phyloP scores from a whole-genome alignment of 2,888 invertebrate species.

The Pollenia labialis region DNA sequence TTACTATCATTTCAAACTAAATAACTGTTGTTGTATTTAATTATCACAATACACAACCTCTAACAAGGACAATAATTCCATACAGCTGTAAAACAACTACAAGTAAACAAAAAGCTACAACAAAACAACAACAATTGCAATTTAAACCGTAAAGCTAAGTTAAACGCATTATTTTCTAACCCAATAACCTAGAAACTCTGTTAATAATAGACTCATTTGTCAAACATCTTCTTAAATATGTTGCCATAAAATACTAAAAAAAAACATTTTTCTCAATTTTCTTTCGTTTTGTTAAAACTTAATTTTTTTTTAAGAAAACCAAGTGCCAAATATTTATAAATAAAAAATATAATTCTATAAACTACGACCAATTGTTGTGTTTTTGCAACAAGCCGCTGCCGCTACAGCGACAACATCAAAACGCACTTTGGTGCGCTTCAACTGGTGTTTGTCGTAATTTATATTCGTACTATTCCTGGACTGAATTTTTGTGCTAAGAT shows the following conservation, averaged over 20 bases:
- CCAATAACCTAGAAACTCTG: conserved; percentile 62
- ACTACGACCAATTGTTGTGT: conserved; percentile 62
- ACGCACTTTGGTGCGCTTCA: conserved; percentile 50
- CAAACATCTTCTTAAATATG: conserved; percentile 64
- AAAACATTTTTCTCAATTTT: conserved; percentile 48
- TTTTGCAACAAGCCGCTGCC: conserved; percentile 39
- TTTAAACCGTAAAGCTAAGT: conserved; percentile 35
- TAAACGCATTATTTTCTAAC: conserved; percentile 49
- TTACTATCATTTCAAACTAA: conserved; percentile 42
- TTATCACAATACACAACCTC: conserved; percentile 51
- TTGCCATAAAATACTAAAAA: conserved; percentile 71
- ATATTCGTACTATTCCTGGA: conserved; percentile 8
- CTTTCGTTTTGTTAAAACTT: conserved; percentile 59
- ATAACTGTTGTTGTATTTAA: conserved; percentile 44
- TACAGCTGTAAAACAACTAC: conserved; percentile 6
- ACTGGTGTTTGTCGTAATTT: conserved; percentile 34
- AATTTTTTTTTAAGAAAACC: conserved; percentile 32
- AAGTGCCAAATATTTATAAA: conserved; percentile 69
- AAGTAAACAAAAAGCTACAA: conserved; percentile 24
- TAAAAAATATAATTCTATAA: conserved; percentile 44
- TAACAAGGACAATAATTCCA: conserved; percentile 72
- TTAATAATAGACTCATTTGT: conserved; percentile 40
- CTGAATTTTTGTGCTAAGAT: conserved; percentile 25
- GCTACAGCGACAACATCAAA: conserved; percentile 42
- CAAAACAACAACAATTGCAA: conserved; percentile 35